Evolutionary conservation across 2,797 vertebrate species (phyloP), one percentile per base, ranked within the genome.

Genomic region (Muscicapa striata): DNA sequence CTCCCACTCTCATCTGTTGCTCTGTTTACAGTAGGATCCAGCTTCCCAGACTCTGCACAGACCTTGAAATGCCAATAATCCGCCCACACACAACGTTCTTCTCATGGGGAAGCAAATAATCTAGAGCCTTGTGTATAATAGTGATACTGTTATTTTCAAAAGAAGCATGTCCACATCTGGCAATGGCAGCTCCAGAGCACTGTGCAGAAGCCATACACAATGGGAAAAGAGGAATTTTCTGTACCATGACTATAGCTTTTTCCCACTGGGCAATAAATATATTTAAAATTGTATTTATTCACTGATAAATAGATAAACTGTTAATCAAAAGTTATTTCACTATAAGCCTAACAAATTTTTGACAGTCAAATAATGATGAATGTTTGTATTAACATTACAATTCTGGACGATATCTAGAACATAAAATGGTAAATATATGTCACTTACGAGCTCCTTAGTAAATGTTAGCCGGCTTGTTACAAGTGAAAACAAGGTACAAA

Each of bases 141-240:
- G 91, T 43, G 76, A 97, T 67, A 97, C 94, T 97, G 96, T 97
- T 97, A 97, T 97, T 98, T 97, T 96, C 97, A 96, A 97, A 95
- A 96, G 97, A 97, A 98, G 93, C 97, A 97, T 98, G 94, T 98
- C 97, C 96, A 97, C 92, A 97, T 98, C 96, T 97, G 97, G 97
- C 91, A 97, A 67, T 45, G 77, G 91, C 77, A 96, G 94, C 74
- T 95, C 85, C 67, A 96, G 75, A 94, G 94, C 49, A 96, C 69
- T 4, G 3, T 2, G 74, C 86, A 96, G 55, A 97, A 93, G 95
- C 57, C 95, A 94, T 62, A 80, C 87, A 94, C 84, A 76, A 82
- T 86, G 23, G 91, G 66, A 64, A 96, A 95, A 90, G 48, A 63
- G 38, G 75, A 95, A 92, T 96, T 92, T 94, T 96, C 74, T 90